Conservation (phyloP, 2,113 vertebrate genomes). For the Crotalus viridis region DNA sequence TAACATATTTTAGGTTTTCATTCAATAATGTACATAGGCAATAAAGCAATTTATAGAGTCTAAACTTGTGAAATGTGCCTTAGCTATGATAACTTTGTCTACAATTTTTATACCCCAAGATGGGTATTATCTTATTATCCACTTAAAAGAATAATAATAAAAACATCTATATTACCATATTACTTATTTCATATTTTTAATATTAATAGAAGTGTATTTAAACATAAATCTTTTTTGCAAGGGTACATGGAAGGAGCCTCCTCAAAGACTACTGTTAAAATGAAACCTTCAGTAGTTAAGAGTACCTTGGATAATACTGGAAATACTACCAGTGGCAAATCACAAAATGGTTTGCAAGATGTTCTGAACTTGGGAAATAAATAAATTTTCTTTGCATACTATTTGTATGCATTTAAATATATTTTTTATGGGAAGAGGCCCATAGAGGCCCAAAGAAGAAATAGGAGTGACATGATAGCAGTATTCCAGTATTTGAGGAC, state of each 20-base stretch:
- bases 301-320: neutral
- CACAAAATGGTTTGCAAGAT: no score
- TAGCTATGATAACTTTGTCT: neutral
- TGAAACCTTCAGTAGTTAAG: neutral
- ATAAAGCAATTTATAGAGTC: neutral
- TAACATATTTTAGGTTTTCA: neutral
- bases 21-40: neutral
- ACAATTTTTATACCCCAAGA: neutral
- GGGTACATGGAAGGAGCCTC: neutral
- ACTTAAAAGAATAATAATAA: neutral
- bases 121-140: neutral
- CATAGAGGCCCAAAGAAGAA: neutral
- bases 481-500: no score
- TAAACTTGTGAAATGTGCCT: neutral
- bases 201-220: neutral
- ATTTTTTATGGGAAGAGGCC: neutral
- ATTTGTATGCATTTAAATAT: neutral
- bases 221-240: neutral
- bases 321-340: neutral
- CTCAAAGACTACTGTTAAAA: neutral
- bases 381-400: neutral
- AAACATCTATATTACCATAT: neutral
- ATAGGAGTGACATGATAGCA: no score
- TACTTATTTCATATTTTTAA: neutral
- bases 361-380: neutral